phyloP scores from a whole-genome alignment of 2,888 invertebrate genomes.

The Orthosia incerta region DNA sequence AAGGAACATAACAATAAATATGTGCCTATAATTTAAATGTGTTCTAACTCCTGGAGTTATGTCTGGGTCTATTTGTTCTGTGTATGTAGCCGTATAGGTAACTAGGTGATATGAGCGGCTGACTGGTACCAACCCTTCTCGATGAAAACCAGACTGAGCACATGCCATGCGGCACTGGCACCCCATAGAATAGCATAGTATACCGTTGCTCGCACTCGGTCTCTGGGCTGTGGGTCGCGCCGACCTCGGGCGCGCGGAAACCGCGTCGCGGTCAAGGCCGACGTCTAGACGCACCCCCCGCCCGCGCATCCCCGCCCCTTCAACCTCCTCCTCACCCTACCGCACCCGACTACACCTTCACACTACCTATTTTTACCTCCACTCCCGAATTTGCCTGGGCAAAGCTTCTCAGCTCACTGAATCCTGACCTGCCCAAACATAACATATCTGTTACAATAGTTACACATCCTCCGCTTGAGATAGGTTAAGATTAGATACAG shows the following conservation, averaged over 20 bases:
- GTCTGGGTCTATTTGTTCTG: background rate
- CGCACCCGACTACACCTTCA: constrained; percentile 66
- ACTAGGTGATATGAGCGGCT: background rate
- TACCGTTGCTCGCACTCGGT: constrained; percentile 79
- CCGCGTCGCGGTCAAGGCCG: constrained; percentile 89
- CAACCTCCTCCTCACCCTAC: constrained; percentile 66
- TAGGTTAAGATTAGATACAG: constrained; percentile 58
- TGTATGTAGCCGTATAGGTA: background rate
- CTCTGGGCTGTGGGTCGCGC: constrained; percentile 85
- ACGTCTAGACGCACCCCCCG: constrained; percentile 86
- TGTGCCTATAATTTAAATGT: background rate
- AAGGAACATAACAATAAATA: background rate
- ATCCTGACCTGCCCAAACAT: constrained; percentile 80
- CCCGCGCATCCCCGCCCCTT: constrained; percentile 69
- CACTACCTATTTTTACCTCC: constrained; percentile 82
- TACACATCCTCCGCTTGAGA: constrained; percentile 43
- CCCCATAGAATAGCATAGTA: constrained; percentile 52
- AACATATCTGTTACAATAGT: constrained; percentile 36
- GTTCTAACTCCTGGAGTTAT: background rate
- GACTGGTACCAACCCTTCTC: background rate
- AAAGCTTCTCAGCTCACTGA: constrained; percentile 68
- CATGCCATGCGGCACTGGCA: constrained; percentile 31
- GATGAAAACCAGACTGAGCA: constrained; percentile 15
- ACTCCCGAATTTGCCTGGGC: constrained; percentile 82
- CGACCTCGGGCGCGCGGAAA: constrained; percentile 89